Conservation (phyloP, 2,888 invertebrate species). For the Apantesis nais region DNA sequence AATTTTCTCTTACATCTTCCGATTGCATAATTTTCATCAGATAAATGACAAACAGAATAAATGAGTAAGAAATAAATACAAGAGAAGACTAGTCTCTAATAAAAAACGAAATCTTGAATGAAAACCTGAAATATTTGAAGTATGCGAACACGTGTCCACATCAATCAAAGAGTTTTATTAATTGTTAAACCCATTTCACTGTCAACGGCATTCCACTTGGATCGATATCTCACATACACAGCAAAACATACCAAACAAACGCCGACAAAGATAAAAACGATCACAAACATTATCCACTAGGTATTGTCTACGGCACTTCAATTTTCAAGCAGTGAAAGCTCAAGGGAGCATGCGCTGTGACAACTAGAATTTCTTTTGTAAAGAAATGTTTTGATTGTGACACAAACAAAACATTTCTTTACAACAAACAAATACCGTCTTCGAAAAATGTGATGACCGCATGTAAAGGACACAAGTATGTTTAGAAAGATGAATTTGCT, state of each 20-base stretch:
- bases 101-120: slow-evolving; percentile 32
- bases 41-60: too few species aligned
- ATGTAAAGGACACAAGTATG: slow-evolving; percentile 62
- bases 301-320: slow-evolving; percentile 79
- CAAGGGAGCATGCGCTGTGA: slow-evolving; percentile 74
- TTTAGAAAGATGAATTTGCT: not conserved
- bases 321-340: slow-evolving; percentile 84
- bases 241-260: slow-evolving; percentile 62
- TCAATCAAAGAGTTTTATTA: slow-evolving; percentile 77
- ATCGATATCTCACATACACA: slow-evolving; percentile 73
- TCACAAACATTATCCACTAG: slow-evolving; percentile 71
- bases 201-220: slow-evolving; percentile 78
- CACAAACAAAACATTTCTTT: slow-evolving; percentile 72
- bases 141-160: slow-evolving; percentile 68
- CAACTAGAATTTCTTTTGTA: slow-evolving; percentile 74
- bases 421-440: slow-evolving; percentile 57
- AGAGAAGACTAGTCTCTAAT: slow-evolving; percentile 17
- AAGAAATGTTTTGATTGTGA: too few species aligned
- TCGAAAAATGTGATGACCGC: slow-evolving; percentile 66
- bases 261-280: slow-evolving; percentile 78
- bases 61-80: not conserved
- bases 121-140: slow-evolving; percentile 59
- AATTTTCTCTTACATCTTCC: not conserved
- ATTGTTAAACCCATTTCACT: slow-evolving; percentile 84
- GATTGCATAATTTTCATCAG: not conserved